A percentile compares a stretch with the other conserved stretches of the same genome.
phyloP scores from a whole-genome alignment of 2,797 vertebrate species.

The Anguilla megastoma region DNA sequence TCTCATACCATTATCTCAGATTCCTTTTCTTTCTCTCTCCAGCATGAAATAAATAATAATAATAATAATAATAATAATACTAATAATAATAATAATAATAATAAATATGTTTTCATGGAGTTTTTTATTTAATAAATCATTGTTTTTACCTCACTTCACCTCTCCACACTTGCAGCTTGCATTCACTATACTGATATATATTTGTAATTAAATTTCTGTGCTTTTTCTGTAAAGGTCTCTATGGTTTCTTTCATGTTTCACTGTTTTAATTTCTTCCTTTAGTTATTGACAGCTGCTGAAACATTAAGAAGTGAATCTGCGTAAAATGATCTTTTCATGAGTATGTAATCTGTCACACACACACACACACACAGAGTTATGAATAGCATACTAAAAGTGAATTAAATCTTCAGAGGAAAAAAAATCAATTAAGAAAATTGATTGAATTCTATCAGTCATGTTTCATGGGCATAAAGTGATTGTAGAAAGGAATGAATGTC shows the following conservation, averaged over 20 bases:
- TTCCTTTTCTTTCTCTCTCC: not conserved
- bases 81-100: too few species aligned
- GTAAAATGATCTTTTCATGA: not conserved
- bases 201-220: not conserved
- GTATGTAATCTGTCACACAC: not conserved
- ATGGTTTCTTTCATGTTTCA: not conserved
- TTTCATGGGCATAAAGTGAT: constrained; percentile 65
- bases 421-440: constrained; percentile 77
- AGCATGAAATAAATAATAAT: too few species aligned
- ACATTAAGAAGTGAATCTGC: not conserved
- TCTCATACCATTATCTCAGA: not conserved
- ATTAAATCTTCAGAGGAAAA: constrained; percentile 65
- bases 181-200: not conserved
- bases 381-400: constrained; percentile 46
- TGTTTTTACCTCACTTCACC: not conserved
- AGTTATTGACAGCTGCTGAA: not conserved
- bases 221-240: too few species aligned
- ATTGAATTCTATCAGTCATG: constrained; percentile 68
- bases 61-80: too few species aligned
- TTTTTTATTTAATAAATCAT: not conserved
- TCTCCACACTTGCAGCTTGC: not conserved
- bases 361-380: not conserved
- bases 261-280: not conserved
- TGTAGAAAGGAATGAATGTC: constrained; percentile 47
- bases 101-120: not conserved